phyloP scores from a whole-genome alignment of 2,113 vertebrate species.

The Phainopepla nitens region DNA sequence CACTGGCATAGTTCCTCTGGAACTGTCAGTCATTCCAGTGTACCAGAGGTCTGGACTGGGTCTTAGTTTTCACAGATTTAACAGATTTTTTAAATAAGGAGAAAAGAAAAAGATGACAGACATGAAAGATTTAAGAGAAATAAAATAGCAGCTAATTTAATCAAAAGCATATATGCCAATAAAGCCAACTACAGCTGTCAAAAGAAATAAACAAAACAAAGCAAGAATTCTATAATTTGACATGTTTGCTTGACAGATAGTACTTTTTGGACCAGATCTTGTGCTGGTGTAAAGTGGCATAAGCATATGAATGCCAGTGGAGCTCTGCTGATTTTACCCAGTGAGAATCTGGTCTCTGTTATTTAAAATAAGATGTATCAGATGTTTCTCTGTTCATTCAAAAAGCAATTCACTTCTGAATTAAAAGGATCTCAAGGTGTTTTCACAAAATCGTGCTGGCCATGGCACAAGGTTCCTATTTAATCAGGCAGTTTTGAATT shows the following conservation, averaged over 20 bases:
- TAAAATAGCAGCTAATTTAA: conserved; percentile 12
- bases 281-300: not conserved
- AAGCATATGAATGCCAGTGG: not conserved
- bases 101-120: not conserved
- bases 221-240: conserved; percentile 8
- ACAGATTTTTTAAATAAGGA: not conserved
- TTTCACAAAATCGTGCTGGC: conserved; percentile 7
- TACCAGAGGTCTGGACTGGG: not conserved
- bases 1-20: not conserved
- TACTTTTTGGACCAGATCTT: not conserved
- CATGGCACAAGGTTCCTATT: conserved; percentile 6
- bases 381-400: not conserved
- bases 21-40: not conserved
- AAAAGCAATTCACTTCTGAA: not conserved
- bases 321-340: not conserved
- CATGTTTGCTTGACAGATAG: not conserved
- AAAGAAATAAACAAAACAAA: conserved; percentile 30
- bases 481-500: conserved; percentile 4
- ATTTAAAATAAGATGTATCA: not conserved
- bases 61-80: not conserved
- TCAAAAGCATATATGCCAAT: not conserved
- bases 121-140: conserved; percentile 6
- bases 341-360: not conserved
- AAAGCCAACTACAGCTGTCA: conserved; percentile 11
- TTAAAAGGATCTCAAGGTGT: not conserved